Percentiles rank a stretch among this genome's conserved stretches.
Conservation (phyloP, 2,797 vertebrate genomes). For the Crenichthys baileyi region DNA sequence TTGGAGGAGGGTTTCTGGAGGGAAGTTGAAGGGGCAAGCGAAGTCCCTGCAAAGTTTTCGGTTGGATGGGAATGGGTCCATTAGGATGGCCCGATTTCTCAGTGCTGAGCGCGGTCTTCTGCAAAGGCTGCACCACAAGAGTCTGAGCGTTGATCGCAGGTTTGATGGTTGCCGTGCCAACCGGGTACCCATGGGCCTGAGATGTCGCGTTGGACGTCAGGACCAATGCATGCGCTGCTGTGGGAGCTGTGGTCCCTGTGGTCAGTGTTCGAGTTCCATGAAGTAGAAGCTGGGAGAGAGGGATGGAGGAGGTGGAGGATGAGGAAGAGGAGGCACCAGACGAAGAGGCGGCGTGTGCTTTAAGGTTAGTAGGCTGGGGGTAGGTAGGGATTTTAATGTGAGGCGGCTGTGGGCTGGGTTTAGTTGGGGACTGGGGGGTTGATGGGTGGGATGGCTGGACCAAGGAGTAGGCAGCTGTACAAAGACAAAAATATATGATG, state of each 20-base stretch:
- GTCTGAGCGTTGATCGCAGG: conserved; percentile 86
- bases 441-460: conserved; percentile 60
- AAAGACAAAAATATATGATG: background rate
- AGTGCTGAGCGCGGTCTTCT: conserved; percentile 77
- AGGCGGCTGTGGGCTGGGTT: conserved; percentile 75
- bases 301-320: conserved; percentile 72
- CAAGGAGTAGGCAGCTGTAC: conserved; percentile 85
- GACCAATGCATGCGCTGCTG: conserved; percentile 77
- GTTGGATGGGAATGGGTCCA: conserved; percentile 89
- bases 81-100: conserved; percentile 68
- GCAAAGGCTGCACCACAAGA: conserved; percentile 93
- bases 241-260: conserved; percentile 66
- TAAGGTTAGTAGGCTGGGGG: conserved; percentile 75
- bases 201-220: conserved; percentile 71
- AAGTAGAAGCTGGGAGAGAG: conserved; percentile 81
- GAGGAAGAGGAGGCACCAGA: conserved; percentile 62
- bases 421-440: conserved; percentile 58
- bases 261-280: conserved; percentile 77
- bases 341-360: conserved; percentile 64
- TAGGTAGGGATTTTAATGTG: conserved; percentile 82
- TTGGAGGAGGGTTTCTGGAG: conserved; percentile 81
- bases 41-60: conserved; percentile 83
- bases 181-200: conserved; percentile 73
- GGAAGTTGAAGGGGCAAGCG: conserved; percentile 79
- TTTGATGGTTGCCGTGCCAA: conserved; percentile 74